Base-by-base conservation (phyloP, 2,113 vertebrate genomes). In the Pundamilia nyererei region DNA sequence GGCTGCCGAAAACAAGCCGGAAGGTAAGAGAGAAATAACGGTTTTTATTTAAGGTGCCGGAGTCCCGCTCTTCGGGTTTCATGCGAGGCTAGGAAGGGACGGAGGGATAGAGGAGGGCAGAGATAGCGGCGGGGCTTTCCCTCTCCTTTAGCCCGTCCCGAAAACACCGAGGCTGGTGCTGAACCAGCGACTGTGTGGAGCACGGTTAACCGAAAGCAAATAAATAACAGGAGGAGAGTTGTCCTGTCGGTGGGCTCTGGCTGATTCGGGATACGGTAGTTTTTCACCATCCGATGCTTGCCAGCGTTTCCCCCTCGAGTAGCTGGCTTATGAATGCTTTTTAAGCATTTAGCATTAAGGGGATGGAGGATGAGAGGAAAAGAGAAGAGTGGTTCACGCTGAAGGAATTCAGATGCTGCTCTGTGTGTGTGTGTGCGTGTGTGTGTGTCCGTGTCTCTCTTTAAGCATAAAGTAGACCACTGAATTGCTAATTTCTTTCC, bases 1-100 rank as follows among this genome's bases (percentile, higher is more conserved):
- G 98, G 97, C 98, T 98, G 98, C 98, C 97, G 98, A 98, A 98
- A 98, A 98, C 97, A 98, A 98, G 98, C 97, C 97, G 97, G 98
- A 98, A 98, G 98, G 97, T 98, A 97, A 97, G 97, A 96, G 96
- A 95, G 92, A 89, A 94, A 92, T 94, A 93, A 92, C 31, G 91
- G 42, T 55, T 85, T 91, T 87, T 90, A 90, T 93, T 90, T 68
- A 70, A 38, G 87, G 82, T 42, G 91, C 84, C 84, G 81, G 80
- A 81, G 89, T 88, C 65, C 80, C 2, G 35, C 12, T 79, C 13
- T 58, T 79, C 53, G 72, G 87, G 86, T 77, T 89, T 87, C 80
- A 60, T 81, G 33, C 45, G 80, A 87, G 87, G 84, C 77, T 82
- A 83, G 19, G 84, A 35, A 49, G 84, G 90, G 91, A 89, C 60